Base-by-base conservation (phyloP, 2,113 vertebrate genomes). In the Gadus macrocephalus region DNA sequence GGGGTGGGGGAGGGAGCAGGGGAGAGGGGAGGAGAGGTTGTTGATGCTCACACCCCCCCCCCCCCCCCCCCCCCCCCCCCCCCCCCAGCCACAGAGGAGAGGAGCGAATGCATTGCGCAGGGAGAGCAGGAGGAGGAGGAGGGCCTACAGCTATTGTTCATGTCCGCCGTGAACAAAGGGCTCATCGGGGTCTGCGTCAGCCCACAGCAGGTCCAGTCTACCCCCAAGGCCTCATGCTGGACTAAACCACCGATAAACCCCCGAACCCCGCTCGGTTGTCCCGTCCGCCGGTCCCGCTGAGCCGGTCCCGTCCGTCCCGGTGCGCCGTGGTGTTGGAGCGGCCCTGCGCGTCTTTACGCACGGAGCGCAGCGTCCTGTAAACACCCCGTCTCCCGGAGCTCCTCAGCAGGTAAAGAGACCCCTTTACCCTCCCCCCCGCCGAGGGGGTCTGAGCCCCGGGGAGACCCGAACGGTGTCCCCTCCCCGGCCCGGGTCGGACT, bases 141-240 rank as follows among this genome's bases (percentile, higher is more conserved):
- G 55, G 55, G 55, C 55, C 55, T 58, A 58, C 55, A 58, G 91
- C 91, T 89, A 92, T 92, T 92, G 91, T 92, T 92, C 91, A 92
- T 92, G 91, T 91, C 89, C 89, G 89, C 90, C 83, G 83, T 87
- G 91, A 92, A 92, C 91, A 92, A 92, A 92, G 91, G 89, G 89
- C 90, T 92, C 85, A 88, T 92, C 91, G 88, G 91, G 91, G 88
- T 91, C 86, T 78, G 86, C 89, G 84, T 86, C 89, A 83, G 88
- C 85, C 88, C 86, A 83, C 86, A 86, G 86, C 89, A 86, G 89
- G 89, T 88, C 71, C 83, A 87, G 81, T 79, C 86, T 84, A 84
- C 79, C 80, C 74, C 88, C 83, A 83, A 87, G 89, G 88, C 86
- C 83, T 85, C 85, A 88, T 88, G 81, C 83, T 82, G 83, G 82